phyloP scores from a whole-genome alignment of 1,140 invertebrate genomes.

The Brachionus plicatilis region DNA sequence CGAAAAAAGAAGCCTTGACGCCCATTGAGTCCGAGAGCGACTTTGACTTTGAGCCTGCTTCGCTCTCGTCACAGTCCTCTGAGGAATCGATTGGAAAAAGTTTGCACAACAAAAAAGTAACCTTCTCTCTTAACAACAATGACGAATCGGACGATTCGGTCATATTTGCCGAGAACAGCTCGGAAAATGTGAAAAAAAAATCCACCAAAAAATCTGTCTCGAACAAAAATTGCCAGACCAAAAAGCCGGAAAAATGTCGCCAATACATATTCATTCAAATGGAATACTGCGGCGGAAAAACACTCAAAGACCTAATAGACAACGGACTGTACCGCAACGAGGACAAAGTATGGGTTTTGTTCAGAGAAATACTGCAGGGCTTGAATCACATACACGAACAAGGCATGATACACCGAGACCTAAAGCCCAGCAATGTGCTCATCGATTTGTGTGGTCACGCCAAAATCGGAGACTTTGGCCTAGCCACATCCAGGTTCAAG shows the following conservation, averaged over 20 bases:
- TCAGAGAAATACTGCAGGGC: constrained; percentile 34
- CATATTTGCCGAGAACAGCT: constrained; percentile 18
- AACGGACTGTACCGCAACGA: neutral
- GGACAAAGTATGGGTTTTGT: constrained; percentile 13
- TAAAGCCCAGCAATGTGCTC: constrained; percentile 36
- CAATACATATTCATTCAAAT: constrained; percentile 36
- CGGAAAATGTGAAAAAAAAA: constrained; percentile 4
- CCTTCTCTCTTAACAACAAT: neutral
- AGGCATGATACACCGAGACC: constrained; percentile 39
- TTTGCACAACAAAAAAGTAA: neutral
- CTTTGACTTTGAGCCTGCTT: neutral
- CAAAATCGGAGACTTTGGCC: constrained; percentile 39
- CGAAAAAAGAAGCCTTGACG: neutral
- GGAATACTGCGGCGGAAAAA: constrained; percentile 36
- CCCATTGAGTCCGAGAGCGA: neutral
- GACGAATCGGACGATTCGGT: constrained; percentile 19
- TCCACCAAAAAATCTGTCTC: neutral
- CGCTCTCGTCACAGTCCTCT: neutral
- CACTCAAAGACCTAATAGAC: constrained; percentile 39
- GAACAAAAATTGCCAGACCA: neutral
- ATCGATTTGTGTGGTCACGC: constrained; percentile 5
- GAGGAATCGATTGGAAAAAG: neutral
- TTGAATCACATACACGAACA: constrained; percentile 33
- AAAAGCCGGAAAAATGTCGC: neutral
- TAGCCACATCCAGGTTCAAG: constrained; percentile 6